Base-by-base conservation (phyloP, 2,797 vertebrate genomes). In the Stomatorhinus walkeri region DNA sequence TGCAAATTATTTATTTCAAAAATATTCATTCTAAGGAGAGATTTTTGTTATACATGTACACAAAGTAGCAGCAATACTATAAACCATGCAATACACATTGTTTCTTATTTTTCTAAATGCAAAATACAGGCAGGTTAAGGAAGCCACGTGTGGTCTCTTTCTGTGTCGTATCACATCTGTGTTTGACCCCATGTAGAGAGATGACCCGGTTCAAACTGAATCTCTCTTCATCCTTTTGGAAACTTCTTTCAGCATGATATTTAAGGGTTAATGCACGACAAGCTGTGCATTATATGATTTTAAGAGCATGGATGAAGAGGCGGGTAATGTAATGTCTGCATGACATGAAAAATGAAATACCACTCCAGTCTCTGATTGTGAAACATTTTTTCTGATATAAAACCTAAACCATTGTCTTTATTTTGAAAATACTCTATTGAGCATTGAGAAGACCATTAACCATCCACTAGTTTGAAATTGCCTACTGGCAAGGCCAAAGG, bases 1-100 rank as follows among this genome's bases (percentile, higher is more conserved):
- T 8, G 79, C 46, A 86, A 89, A 89, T 92, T 91, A 93, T 94
- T 94, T 94, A 90, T 90, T 89, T 92, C 88, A 91, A 93, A 92
- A 92, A 92, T 81, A 43, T 92, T 91, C 68, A 4, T 90, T 32
- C 10, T 68, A 32, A 68, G 24, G 64, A 68, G 64, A 32, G 28
- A 68, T 68, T 14, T 68, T 68, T 68, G 24, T 68, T 68, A 32
- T 32, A 32, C 61, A 32, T 28, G 9, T 32, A 14, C 28, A 68
- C 64, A 68, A 68, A 68, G 64, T 6, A 68, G 28, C 24, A 32
- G 64, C 64, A 68, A 68, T 68, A 68, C 24, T 68, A 68, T 68
- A 14, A 68, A 68, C 64, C 64, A 68, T 10, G 14, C 64, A 68
- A 14, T 32, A 10, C 64, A 6, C 16, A 28, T 32, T 68, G 24